Base-by-base conservation (phyloP, 2,888 invertebrate genomes). In the Lydus trimaculatus region DNA sequence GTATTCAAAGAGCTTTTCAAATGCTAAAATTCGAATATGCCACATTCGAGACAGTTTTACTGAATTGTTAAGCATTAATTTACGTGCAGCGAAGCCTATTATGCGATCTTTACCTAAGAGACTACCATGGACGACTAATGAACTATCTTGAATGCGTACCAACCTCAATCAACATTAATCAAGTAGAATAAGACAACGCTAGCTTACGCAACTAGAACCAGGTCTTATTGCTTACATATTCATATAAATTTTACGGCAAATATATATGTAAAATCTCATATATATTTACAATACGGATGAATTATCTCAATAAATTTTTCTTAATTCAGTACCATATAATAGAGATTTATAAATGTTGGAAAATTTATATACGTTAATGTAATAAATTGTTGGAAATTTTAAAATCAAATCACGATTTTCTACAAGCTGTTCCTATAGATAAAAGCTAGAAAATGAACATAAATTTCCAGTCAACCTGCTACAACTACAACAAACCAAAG, bases 361-460 rank as follows among this genome's bases (percentile, higher is more conserved):
- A 15, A 36, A 36, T 36, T 43, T 43, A 17, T 43, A 43, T n/a
- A n/a, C n/a, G 43, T 43, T 43, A n/a, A 5, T 4, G n/a, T 43
- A 43, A 43, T 43, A 43, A 43, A 43, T 43, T 43, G 43, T 17
- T 43, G 43, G 43, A 43, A 43, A 43, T 13, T 39, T 43, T 43
- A 43, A 43, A 43, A 43, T 43, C 43, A 43, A 43, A 43, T 43
- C 43, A 43, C 43, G 43, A 43, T n/a, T 17, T n/a, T 1, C n/a
- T 43, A 43, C 43, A 43, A 43, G 43, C 43, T 43, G 43, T 43
- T 43, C 8, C n/a, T 43, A 43, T 43, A 43, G 43, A 43, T 43
- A 43, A 43, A 17, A 43, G 43, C 43, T 43, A 43, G 43, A 43
- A 43, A 43, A 43, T 43, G 43, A 43, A 43, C 43, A 43, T 43